phyloP scores from a whole-genome alignment of 2,888 invertebrate genomes.

The Dasypogon diadema region DNA sequence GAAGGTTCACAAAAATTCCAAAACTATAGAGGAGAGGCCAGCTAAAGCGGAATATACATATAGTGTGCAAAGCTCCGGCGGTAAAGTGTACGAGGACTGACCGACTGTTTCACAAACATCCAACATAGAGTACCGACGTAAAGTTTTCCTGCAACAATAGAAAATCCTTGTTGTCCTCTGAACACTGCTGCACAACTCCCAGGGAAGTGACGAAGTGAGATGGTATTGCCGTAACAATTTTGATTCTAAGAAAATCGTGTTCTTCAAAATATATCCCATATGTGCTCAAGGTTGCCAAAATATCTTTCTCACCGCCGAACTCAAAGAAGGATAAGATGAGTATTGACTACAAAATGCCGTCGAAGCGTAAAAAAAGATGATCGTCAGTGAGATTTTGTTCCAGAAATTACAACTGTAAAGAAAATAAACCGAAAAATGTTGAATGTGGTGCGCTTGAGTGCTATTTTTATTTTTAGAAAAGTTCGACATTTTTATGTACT shows the following conservation, averaged over 20 bases:
- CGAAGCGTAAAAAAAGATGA: constrained; percentile 65
- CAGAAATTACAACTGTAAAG: constrained; percentile 15
- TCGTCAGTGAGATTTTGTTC: constrained; percentile 54
- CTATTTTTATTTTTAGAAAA: constrained; percentile 40
- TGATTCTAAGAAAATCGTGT: constrained; percentile 1
- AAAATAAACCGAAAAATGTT: constrained; percentile 40
- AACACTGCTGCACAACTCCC: neutral
- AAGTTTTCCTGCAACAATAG: neutral
- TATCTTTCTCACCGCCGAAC: constrained; percentile 17
- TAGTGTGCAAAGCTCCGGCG: too few species aligned
- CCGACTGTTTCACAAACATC: neutral
- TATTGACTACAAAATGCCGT: constrained; percentile 58
- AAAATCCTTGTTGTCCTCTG: neutral
- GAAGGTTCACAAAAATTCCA: constrained; percentile 2
- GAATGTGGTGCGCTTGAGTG: constrained; percentile 30
- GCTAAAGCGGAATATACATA: neutral
- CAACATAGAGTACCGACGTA: neutral
- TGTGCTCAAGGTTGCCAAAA: constrained; percentile 32
- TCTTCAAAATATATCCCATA: constrained; percentile 19
- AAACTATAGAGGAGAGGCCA: neutral
- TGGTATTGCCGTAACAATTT: neutral
- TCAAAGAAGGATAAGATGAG: constrained; percentile 52
- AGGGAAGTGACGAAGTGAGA: neutral
- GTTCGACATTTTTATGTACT: constrained; percentile 26
- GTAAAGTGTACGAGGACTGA: too few species aligned